Conservation (phyloP, 1,140 invertebrate species). For the Drosophila suzukii region DNA sequence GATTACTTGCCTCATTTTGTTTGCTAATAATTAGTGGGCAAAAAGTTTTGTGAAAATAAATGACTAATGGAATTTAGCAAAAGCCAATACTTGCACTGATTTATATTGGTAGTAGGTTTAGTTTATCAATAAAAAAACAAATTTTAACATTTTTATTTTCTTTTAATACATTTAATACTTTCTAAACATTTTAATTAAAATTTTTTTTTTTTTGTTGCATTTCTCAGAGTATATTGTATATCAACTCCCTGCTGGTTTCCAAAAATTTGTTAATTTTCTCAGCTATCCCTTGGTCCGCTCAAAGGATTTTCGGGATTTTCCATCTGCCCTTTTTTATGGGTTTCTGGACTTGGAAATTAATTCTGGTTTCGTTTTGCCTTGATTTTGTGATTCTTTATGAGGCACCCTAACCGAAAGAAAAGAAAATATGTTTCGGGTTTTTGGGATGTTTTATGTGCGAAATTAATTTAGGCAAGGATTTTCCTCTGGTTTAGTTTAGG, state of each 20-base stretch:
- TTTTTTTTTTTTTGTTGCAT: background rate
- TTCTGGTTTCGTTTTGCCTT: constrained; percentile 34
- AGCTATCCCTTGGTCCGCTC: constrained; percentile 12
- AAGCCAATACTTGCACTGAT: too few relatives aligned
- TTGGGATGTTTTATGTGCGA: constrained; percentile 45
- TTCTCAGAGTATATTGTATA: background rate
- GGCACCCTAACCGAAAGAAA: constrained; percentile 2
- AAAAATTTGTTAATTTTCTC: constrained; percentile 25
- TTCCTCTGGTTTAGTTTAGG: constrained; percentile 39
- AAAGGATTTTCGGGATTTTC: constrained; percentile 44
- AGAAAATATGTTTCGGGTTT: constrained; percentile 39
- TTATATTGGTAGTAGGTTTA: too few relatives aligned
- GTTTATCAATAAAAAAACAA: too few relatives aligned
- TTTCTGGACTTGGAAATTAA: constrained; percentile 53
- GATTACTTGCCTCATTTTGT: constrained; percentile 16
- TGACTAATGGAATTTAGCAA: background rate
- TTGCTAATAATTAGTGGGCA: constrained; percentile 22
- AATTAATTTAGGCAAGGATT: constrained; percentile 45
- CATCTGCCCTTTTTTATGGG: constrained; percentile 27
- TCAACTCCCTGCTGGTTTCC: background rate
- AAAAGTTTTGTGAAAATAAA: constrained; percentile 7
- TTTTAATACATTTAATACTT: too few relatives aligned
- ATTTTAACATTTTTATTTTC: background rate
- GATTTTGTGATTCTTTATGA: constrained; percentile 55
- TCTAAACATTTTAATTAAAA: background rate